These are phyloP conservation scores for Cynopterus brachyotis DNA, from an alignment of 2,113 vertebrate species.

Conservation along the genomic window DNA sequence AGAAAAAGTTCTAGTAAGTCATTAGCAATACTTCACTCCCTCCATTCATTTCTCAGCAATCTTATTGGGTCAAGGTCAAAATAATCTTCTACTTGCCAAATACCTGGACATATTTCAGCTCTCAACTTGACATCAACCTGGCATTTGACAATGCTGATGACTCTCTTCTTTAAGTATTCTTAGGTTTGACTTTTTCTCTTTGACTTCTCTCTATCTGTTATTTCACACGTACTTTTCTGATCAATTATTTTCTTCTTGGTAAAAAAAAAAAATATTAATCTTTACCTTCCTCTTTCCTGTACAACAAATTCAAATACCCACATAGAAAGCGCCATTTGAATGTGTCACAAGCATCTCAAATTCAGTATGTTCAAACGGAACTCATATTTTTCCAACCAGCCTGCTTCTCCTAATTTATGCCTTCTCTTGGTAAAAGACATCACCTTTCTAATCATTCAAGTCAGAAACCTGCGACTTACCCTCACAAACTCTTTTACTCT, in stretches of 20 bases:
- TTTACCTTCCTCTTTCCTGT: not conserved
- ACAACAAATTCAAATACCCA: not conserved
- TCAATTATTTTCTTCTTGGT: not conserved
- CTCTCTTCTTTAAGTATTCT: not conserved
- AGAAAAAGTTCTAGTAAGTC: not conserved
- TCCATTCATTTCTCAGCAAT: not conserved
- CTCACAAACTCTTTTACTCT: not conserved
- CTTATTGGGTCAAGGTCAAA: not conserved
- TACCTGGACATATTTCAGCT: not conserved
- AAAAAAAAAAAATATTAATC: not conserved
- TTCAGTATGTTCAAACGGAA: not conserved
- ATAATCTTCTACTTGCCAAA: not conserved
- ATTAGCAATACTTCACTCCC: not conserved
- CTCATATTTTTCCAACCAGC: not conserved
- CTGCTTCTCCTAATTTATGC: not conserved
- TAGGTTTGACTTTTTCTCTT: not conserved
- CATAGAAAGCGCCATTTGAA: not conserved
- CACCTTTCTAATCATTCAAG: not conserved
- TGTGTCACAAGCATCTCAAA: not conserved
- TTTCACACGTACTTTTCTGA: constrained; percentile 30
- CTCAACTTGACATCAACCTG: not conserved
- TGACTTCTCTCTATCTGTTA: constrained; percentile 26
- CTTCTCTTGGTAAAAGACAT: not conserved
- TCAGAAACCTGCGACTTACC: not conserved
- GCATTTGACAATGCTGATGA: not conserved